These are phyloP conservation scores for Etheostoma nigrum DNA, from an alignment of 2,797 vertebrate genomes.

Conservation along the genomic window DNA sequence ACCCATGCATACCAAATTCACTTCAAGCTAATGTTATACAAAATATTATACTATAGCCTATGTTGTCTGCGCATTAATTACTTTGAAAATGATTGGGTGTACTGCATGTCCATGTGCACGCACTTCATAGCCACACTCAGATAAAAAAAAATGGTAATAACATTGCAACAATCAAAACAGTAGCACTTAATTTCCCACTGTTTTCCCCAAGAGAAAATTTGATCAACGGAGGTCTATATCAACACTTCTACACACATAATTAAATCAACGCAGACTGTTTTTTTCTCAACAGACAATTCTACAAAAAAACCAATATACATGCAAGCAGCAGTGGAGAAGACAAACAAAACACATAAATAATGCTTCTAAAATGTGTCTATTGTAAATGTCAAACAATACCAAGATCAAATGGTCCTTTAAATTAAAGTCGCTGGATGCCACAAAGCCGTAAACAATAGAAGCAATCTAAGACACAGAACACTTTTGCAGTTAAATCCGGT, in stretches of 20 bases:
- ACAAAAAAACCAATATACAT: conserved; percentile 1
- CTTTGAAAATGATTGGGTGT: background rate
- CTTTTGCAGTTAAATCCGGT: background rate
- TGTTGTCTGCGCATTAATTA: background rate
- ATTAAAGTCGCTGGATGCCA: conserved; percentile 12
- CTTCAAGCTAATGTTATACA: background rate
- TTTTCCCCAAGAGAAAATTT: conserved; percentile 29
- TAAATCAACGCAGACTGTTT: conserved; percentile 1
- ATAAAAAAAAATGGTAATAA: conserved; percentile 30
- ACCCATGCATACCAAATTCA: background rate
- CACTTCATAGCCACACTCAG: conserved; percentile 2
- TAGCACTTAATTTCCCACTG: conserved; percentile 22
- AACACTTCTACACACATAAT: conserved; percentile 6
- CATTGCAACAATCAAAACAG: conserved; percentile 43
- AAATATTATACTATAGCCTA: background rate
- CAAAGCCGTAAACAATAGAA: conserved; percentile 22
- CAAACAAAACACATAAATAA: background rate
- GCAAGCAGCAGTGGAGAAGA: background rate
- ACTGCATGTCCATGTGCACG: background rate
- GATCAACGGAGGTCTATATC: conserved; percentile 33
- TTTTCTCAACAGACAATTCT: background rate
- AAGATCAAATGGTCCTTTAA: background rate
- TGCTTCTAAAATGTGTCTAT: background rate
- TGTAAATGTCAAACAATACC: background rate
- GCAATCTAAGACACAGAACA: conserved; percentile 8